A percentile compares a stretch with the other conserved stretches of the same genome.
phyloP scores from a whole-genome alignment of 2,113 vertebrate genomes.

The Rissa tridactyla region DNA sequence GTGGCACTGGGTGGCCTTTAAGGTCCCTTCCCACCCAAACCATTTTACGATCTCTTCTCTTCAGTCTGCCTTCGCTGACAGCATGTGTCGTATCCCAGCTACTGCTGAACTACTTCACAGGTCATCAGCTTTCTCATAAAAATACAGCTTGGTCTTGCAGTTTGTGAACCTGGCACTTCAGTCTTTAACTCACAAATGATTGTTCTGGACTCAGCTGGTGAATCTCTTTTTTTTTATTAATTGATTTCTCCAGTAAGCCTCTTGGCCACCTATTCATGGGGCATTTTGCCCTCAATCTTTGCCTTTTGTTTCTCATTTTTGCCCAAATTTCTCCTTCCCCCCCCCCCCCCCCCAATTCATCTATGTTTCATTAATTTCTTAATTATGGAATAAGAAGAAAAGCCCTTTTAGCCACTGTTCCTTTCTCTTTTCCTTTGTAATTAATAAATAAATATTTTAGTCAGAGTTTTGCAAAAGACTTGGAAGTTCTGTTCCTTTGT shows the following conservation, averaged over 20 bases:
- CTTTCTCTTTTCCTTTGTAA: background rate
- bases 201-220: background rate
- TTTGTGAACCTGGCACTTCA: background rate
- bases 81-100: background rate
- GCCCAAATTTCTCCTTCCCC: background rate
- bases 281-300: fast-evolving
- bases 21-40: too few relatives aligned
- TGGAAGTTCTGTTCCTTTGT: background rate
- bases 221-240: background rate
- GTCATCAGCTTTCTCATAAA: background rate
- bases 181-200: background rate
- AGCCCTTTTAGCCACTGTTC: background rate
- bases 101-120: background rate
- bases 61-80: background rate
- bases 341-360: background rate
- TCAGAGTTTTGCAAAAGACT: background rate
- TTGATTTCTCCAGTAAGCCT: background rate
- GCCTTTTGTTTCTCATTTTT: background rate
- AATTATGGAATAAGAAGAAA: background rate
- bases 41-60: background rate
- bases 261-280: background rate
- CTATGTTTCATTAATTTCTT: background rate
- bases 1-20: too few relatives aligned
- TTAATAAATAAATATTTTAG: background rate
- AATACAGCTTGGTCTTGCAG: too few relatives aligned